phyloP scores from a whole-genome alignment of 1,140 invertebrate species.

The Drosophila asahinai region DNA sequence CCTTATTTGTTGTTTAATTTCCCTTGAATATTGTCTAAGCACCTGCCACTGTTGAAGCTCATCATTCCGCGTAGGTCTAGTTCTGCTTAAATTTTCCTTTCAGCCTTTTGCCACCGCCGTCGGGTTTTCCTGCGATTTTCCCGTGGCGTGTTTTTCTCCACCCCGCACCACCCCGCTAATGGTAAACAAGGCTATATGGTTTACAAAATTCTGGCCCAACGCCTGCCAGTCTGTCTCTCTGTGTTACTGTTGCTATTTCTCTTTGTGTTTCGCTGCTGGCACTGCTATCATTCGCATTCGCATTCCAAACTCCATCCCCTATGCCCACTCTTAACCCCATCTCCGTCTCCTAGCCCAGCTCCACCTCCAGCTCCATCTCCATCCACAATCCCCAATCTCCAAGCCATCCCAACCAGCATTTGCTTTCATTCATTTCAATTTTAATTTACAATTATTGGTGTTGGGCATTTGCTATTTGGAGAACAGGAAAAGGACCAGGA shows the following conservation, averaged over 20 bases:
- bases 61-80: neutral
- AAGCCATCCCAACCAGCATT: conserved; percentile 12
- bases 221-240: neutral
- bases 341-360: neutral
- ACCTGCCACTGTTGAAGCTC: neutral
- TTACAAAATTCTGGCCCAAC: conserved; percentile 26
- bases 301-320: conserved; percentile 6
- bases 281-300: conserved; percentile 18
- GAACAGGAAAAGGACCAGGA: conserved; percentile 23
- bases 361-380: neutral
- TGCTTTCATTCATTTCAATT: conserved; percentile 73
- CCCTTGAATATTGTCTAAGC: neutral
- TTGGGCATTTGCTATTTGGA: conserved; percentile 1
- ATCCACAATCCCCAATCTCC: neutral
- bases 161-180: neutral
- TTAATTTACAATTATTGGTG: conserved; percentile 80
- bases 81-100: conserved; percentile 26
- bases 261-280: conserved; percentile 17
- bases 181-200: conserved; percentile 32
- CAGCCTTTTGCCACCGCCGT: neutral
- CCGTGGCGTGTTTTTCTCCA: conserved; percentile 1
- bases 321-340: neutral
- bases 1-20: neutral
- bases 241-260: conserved; percentile 21
- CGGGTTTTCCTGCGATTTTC: conserved; percentile 7